Conservation (phyloP, 2,888 invertebrate species). For the Acronicta aceris region DNA sequence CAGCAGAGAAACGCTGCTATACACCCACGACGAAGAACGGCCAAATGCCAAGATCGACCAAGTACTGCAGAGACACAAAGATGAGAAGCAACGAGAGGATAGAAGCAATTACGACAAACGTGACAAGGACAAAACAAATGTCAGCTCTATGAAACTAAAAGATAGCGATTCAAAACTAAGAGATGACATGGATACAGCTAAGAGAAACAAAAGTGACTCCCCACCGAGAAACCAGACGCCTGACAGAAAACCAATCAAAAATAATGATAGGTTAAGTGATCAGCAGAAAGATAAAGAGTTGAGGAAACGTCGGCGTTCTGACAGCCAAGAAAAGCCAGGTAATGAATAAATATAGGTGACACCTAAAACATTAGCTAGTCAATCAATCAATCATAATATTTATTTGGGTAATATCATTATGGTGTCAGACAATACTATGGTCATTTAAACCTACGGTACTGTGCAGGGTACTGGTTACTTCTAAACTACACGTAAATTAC, state of each 20-base stretch:
- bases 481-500: too few relatives aligned
- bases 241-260: not conserved
- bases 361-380: too few relatives aligned
- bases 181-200: not conserved
- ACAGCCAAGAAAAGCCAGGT: constrained; percentile 12
- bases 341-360: too few relatives aligned
- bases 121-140: not conserved
- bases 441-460: too few relatives aligned
- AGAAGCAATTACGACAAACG: constrained; percentile 12
- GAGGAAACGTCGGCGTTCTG: constrained; percentile 30
- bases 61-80: constrained; percentile 73
- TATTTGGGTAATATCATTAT: too few relatives aligned
- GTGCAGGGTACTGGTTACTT: too few relatives aligned
- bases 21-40: constrained; percentile 78
- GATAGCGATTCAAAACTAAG: not conserved
- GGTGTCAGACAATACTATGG: too few relatives aligned
- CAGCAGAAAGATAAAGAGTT: constrained; percentile 4
- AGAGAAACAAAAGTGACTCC: constrained; percentile 7
- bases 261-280: constrained; percentile 3
- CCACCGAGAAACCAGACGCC: constrained; percentile 9
- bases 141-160: not conserved
- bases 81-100: constrained; percentile 55
- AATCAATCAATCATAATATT: too few relatives aligned
- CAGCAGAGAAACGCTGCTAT: constrained; percentile 82
- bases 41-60: constrained; percentile 82